Evolutionary conservation across 2,113 vertebrate genomes (phyloP), one percentile per base, ranked within the genome.

Genomic region (Caretta caretta): DNA sequence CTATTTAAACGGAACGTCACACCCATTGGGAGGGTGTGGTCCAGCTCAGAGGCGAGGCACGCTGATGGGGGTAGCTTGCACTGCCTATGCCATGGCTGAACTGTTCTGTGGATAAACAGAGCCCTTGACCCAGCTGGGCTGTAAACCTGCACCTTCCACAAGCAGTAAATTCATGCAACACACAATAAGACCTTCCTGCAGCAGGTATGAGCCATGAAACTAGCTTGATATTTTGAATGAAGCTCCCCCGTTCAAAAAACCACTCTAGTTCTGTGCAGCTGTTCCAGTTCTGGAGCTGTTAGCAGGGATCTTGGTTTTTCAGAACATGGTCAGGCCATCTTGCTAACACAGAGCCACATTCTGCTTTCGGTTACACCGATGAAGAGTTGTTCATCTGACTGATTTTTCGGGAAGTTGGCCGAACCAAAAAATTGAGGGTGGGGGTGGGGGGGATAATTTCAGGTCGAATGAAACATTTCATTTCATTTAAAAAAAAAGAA

Each of bases 251-350:
- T 85, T 31, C 1, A 49, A 57, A 80, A 75, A 82, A 3, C 3
- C 86, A 85, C 48, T 29, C 79, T 57, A 31, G 48, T 14, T 42
- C 65, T 82, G 20, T 31, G 10, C 27, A n/a, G 19, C 31, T 72
- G 38, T 5, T n/a, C 35, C 57, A 84, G 51, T 5, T 4, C 54
- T 53, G 48, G 27, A 56, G 31, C 48, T 89, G 4, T 75, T 29
- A 51, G 31, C 25, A 29, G 11, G 25, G 16, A 29, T 1, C 1
- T n/a, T 42, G 46, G 5, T 1, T 53, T 4, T 35, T 35, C 51
- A 3, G 2, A 82, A 14, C 19, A 10, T 31, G 53, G 6, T 46
- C 54, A 48, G 86, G 54, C 75, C 25, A 2, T 35, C 65, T 89
- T 35, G 35, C 72, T 84, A 79, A 2, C 8, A 46, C 38, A 53